Evolutionary conservation across 2,888 invertebrate genomes (phyloP).

Genomic region (Philonicus albiceps): DNA sequence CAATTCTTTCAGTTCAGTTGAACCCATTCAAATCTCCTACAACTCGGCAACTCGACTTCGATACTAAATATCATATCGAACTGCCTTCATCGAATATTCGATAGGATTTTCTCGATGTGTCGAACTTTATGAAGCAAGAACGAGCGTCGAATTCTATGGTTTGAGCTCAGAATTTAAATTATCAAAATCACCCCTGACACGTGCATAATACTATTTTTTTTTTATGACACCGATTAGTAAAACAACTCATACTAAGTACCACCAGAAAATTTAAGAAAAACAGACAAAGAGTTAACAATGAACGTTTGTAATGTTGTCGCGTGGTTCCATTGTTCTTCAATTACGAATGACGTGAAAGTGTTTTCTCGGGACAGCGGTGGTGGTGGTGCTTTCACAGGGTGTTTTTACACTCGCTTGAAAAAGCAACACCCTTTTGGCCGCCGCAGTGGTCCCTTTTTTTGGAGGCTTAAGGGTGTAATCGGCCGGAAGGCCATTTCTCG

Average conservation of each 20-base stretch:
- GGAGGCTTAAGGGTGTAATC: constrained; percentile 43
- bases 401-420: neutral
- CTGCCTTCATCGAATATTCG: too few relatives aligned
- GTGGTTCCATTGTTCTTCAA: neutral
- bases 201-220: neutral
- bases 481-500: constrained; percentile 42
- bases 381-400: neutral
- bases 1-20: too few relatives aligned
- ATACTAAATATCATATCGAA: too few relatives aligned
- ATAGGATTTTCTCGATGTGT: too few relatives aligned
- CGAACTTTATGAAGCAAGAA: too few relatives aligned
- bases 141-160: too few relatives aligned
- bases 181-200: neutral
- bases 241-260: neutral
- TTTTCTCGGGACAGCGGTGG: neutral
- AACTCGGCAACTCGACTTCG: too few relatives aligned
- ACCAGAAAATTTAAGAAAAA: neutral
- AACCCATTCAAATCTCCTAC: too few relatives aligned
- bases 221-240: neutral
- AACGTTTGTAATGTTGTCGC: neutral
- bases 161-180: too few relatives aligned
- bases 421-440: neutral
- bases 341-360: neutral
- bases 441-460: neutral
- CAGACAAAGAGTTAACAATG: neutral